phyloP scores from a whole-genome alignment of 2,888 invertebrate species.

The Catocala sponsa region DNA sequence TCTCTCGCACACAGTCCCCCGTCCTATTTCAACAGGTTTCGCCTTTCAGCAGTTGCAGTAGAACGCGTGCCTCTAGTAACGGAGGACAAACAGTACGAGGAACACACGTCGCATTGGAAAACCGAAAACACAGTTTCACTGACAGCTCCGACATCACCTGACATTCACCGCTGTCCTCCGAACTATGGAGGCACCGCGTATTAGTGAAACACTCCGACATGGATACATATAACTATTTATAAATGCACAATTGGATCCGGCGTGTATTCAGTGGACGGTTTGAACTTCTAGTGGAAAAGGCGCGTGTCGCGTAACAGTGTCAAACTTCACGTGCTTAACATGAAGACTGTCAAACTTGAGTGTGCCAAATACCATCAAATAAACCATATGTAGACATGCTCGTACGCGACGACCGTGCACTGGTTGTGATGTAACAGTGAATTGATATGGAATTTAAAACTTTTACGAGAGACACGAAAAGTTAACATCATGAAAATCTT shows the following conservation, averaged over 20 bases:
- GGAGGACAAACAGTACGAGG: constrained; percentile 83
- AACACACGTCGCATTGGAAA: constrained; percentile 81
- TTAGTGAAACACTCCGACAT: constrained; percentile 70
- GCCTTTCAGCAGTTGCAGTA: constrained; percentile 84
- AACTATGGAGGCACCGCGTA: constrained; percentile 67
- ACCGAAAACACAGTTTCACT: constrained; percentile 84
- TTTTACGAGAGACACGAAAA: constrained; percentile 55
- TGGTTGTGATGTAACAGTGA: constrained; percentile 66
- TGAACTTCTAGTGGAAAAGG: constrained; percentile 65
- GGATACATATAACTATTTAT: constrained; percentile 81
- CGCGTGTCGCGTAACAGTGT: constrained; percentile 63
- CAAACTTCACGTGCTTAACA: constrained; percentile 66
- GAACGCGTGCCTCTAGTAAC: constrained; percentile 85
- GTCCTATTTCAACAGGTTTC: constrained; percentile 88
- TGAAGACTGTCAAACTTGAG: constrained; percentile 71
- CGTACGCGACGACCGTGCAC: constrained; percentile 54
- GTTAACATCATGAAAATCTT: constrained; percentile 77
- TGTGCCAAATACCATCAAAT: constrained; percentile 78
- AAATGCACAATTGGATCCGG: constrained; percentile 74
- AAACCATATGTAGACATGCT: constrained; percentile 64
- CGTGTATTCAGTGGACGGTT: constrained; percentile 71
- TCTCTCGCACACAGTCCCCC: constrained; percentile 73
- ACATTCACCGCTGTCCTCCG: constrained; percentile 75
- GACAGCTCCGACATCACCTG: constrained; percentile 82
- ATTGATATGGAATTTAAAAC: constrained; percentile 63